These are phyloP conservation scores for Chlamydotis undulata DNA, from an alignment of 2,113 vertebrate species.

Conservation along the genomic window DNA sequence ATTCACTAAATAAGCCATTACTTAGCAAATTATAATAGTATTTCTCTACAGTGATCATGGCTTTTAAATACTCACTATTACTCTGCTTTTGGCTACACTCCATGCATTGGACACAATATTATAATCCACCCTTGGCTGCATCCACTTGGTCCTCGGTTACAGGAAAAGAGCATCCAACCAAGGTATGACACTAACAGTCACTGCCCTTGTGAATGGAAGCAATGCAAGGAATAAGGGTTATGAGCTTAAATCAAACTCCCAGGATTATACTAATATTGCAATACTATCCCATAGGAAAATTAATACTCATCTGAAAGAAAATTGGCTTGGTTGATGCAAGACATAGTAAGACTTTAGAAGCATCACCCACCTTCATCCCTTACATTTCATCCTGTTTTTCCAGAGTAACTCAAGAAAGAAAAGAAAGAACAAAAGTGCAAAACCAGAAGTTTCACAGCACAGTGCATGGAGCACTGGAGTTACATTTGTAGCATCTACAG, in stretches of 20 bases:
- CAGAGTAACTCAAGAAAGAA: not conserved
- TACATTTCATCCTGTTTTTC: not conserved
- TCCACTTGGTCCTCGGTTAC: not conserved
- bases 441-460: not conserved
- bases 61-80: not conserved
- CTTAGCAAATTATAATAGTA: not conserved
- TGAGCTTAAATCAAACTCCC: not conserved
- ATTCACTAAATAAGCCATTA: not conserved
- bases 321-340: not conserved
- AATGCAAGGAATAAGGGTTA: not conserved
- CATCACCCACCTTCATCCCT: not conserved
- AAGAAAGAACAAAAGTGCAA: not conserved
- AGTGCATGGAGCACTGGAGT: not conserved
- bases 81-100: not conserved
- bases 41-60: not conserved
- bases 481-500: not conserved
- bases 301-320: not conserved
- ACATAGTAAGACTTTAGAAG: not conserved
- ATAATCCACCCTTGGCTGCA: not conserved
- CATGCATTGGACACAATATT: accelerated
- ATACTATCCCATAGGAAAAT: not conserved
- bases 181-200: not conserved
- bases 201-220: not conserved
- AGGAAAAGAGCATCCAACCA: not conserved
- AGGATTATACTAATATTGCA: not conserved